These are phyloP conservation scores for Psittacula echo DNA, from an alignment of 2,797 vertebrate species.

Conservation along the genomic window DNA sequence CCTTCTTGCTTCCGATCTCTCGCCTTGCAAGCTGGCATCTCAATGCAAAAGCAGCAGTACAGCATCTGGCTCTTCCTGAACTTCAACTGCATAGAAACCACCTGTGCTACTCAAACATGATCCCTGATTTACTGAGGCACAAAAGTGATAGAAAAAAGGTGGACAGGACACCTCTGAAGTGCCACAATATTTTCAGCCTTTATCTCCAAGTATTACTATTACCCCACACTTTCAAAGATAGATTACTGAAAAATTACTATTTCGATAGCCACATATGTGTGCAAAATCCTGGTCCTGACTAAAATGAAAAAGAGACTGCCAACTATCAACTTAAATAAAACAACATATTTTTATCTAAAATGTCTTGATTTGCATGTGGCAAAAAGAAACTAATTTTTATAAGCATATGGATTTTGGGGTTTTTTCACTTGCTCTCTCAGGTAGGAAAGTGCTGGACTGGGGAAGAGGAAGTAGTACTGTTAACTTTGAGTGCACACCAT, in stretches of 20 bases:
- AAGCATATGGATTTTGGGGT: not conserved
- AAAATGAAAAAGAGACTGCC: not conserved
- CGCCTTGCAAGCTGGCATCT: not conserved
- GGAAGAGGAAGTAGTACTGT: not conserved
- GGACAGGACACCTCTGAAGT: not conserved
- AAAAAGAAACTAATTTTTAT: not conserved
- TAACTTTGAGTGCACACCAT: not conserved
- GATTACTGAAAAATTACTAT: not conserved
- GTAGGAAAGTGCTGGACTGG: not conserved
- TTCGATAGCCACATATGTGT: fast-evolving
- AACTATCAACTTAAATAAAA: not conserved
- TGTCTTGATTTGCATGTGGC: not conserved
- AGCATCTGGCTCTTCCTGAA: not conserved
- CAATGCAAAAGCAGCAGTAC: not conserved
- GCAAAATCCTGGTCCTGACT: not conserved
- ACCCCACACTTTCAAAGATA: not conserved
- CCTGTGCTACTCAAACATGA: fast-evolving
- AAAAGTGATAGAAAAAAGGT: not conserved
- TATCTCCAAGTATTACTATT: not conserved
- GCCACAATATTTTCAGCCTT: not conserved
- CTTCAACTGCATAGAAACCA: not conserved
- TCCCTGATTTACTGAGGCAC: not conserved
- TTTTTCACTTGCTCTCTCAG: not conserved
- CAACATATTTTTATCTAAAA: not conserved
- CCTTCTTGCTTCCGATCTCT: not conserved